Evolutionary conservation across 2,113 vertebrate genomes (phyloP).

Genomic region (Dasyurus viverrinus): DNA sequence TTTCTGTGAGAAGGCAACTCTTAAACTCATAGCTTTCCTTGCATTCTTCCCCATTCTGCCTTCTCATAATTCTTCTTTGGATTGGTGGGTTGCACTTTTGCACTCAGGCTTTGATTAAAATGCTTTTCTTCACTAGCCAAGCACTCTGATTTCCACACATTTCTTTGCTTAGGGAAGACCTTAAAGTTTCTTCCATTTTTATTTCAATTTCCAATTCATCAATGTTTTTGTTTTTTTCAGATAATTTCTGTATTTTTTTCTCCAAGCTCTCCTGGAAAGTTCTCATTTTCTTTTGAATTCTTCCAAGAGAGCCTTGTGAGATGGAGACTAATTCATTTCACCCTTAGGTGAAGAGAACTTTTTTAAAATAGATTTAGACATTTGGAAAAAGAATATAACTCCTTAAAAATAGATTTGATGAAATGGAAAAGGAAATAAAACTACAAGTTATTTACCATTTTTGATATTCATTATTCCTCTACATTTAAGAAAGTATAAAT

Average conservation of each 20-base stretch:
- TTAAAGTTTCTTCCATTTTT: conserved; percentile 81
- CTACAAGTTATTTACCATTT: background rate
- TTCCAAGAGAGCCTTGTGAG: no score
- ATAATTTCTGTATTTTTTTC: no score
- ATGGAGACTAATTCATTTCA: no score
- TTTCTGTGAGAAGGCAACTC: background rate
- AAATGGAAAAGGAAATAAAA: no score
- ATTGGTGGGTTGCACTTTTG: conserved; percentile 53
- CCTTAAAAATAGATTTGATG: no score
- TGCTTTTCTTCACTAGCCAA: conserved; percentile 76
- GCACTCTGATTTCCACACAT: conserved; percentile 69
- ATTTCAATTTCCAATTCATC: conserved; percentile 82
- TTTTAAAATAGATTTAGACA: no score
- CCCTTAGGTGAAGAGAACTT: no score
- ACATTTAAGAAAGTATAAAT: background rate
- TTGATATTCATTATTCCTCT: background rate
- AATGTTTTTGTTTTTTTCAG: no score
- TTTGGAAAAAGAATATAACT: no score
- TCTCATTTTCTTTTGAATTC: no score
- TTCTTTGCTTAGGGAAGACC: conserved; percentile 75
- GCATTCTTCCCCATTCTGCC: conserved; percentile 39
- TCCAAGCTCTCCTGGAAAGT: no score
- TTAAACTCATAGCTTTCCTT: conserved; percentile 53
- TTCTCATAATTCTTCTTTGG: conserved; percentile 61
- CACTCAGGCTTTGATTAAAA: conserved; percentile 65